These are phyloP conservation scores for Himalopsyche kuldschensis DNA, from an alignment of 2,888 invertebrate genomes.

Conservation along the genomic window DNA sequence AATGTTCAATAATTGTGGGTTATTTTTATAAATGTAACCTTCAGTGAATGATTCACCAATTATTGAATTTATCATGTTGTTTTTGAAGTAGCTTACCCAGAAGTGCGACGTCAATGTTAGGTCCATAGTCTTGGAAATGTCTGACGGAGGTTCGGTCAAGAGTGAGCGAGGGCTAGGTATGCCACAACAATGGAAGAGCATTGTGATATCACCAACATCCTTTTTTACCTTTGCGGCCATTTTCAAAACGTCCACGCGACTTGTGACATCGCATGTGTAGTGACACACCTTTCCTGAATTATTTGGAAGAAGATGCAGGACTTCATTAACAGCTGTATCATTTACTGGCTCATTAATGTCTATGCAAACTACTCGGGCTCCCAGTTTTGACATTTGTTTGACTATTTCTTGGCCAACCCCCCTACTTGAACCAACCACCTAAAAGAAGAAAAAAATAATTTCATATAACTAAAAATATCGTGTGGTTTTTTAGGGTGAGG, in stretches of 20 bases:
- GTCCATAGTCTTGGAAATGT: slow-evolving; percentile 60
- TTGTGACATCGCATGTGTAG: slow-evolving; percentile 62
- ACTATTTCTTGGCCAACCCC: slow-evolving; percentile 69
- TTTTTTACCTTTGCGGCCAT: slow-evolving; percentile 53
- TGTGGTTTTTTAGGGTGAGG: no score
- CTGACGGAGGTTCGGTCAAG: slow-evolving; percentile 54
- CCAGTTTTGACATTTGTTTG: slow-evolving; percentile 59
- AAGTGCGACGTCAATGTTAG: slow-evolving; percentile 65
- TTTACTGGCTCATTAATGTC: slow-evolving; percentile 63
- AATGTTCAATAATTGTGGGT: background rate
- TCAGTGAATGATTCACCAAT: background rate
- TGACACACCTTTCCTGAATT: slow-evolving; percentile 54
- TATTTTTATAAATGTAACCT: background rate
- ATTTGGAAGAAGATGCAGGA: slow-evolving; percentile 45
- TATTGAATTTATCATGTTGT: background rate
- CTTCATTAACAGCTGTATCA: slow-evolving; percentile 53
- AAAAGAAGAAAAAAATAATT: slow-evolving; percentile 20
- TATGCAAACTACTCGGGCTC: slow-evolving; percentile 66
- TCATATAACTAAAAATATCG: background rate
- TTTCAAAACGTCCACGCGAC: slow-evolving; percentile 54
- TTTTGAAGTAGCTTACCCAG: slow-evolving; percentile 53
- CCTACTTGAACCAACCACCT: slow-evolving; percentile 72
- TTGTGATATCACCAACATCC: slow-evolving; percentile 62
- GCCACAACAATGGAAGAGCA: slow-evolving; percentile 66
- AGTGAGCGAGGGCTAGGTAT: slow-evolving; percentile 64